Evolutionary conservation across 2,888 invertebrate species (phyloP).

Genomic region (Mechanitis messenoides): DNA sequence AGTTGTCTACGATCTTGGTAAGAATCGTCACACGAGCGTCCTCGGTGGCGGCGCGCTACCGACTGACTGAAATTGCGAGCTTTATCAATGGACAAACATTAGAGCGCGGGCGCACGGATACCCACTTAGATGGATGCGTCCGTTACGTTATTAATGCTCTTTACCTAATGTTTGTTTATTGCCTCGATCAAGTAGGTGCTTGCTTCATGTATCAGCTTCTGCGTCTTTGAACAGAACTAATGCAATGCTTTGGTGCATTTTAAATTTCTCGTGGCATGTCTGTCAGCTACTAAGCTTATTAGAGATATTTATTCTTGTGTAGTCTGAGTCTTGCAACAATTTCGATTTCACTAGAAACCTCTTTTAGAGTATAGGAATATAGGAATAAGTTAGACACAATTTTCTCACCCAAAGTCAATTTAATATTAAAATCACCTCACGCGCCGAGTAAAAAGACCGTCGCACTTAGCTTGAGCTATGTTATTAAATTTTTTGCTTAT

Average conservation of each 20-base stretch:
- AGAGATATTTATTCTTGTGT: too few relatives aligned
- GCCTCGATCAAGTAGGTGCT: constrained; percentile 36
- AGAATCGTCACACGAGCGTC: constrained; percentile 43
- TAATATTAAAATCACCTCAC: constrained; percentile 3
- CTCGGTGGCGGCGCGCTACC: constrained; percentile 56
- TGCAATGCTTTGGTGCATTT: not conserved
- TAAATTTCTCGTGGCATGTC: not conserved
- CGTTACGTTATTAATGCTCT: constrained; percentile 59
- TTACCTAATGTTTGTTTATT: constrained; percentile 58
- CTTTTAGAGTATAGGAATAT: not conserved
- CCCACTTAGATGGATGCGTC: constrained; percentile 68
- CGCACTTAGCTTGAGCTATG: not conserved
- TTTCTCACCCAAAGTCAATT: not conserved
- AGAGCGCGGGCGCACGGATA: constrained; percentile 57
- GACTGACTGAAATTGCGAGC: constrained; percentile 66
- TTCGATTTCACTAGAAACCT: too few relatives aligned
- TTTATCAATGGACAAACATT: constrained; percentile 56
- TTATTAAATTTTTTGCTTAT: constrained; percentile 6
- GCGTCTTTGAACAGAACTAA: not conserved
- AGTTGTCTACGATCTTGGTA: constrained; percentile 24
- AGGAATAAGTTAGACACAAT: not conserved
- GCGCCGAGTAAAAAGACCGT: not conserved
- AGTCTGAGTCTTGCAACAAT: too few relatives aligned
- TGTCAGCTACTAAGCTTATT: not conserved
- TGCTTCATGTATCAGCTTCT: constrained; percentile 28